These are phyloP conservation scores for Xestia xanthographa DNA, from an alignment of 2,888 invertebrate species.

Conservation along the genomic window DNA sequence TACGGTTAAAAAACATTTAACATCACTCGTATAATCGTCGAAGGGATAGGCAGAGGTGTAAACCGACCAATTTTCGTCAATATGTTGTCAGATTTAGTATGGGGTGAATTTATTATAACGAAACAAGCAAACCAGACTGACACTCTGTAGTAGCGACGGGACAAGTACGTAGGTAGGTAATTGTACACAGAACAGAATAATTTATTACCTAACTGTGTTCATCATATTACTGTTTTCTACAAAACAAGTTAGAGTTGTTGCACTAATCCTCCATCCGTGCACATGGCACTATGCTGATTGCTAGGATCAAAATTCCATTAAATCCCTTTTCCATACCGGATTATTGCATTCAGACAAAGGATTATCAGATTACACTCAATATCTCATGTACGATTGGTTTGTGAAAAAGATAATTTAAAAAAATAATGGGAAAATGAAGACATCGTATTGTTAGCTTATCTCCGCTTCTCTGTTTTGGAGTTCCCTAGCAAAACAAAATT, in stretches of 20 bases:
- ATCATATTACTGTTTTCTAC: background rate
- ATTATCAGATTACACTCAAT: slow-evolving; percentile 16
- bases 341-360: slow-evolving; percentile 3
- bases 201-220: background rate
- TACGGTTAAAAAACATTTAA: background rate
- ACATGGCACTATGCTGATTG: background rate
- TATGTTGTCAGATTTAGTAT: background rate
- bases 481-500: background rate
- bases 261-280: slow-evolving; percentile 2
- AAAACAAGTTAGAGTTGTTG: background rate
- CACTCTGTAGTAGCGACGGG: background rate
- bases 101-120: background rate
- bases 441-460: background rate
- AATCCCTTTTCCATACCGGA: background rate
- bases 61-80: background rate
- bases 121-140: background rate
- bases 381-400: slow-evolving; percentile 6
- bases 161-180: background rate
- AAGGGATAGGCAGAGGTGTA: background rate
- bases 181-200: background rate
- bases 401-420: slow-evolving; percentile 2
- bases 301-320: slow-evolving; percentile 8
- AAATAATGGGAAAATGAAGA: slow-evolving; percentile 6
- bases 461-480: background rate
- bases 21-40: background rate